A percentile compares a stretch with the other conserved stretches of the same genome.
phyloP scores from a whole-genome alignment of 2,797 vertebrate genomes.

The Sciurus vulgaris region DNA sequence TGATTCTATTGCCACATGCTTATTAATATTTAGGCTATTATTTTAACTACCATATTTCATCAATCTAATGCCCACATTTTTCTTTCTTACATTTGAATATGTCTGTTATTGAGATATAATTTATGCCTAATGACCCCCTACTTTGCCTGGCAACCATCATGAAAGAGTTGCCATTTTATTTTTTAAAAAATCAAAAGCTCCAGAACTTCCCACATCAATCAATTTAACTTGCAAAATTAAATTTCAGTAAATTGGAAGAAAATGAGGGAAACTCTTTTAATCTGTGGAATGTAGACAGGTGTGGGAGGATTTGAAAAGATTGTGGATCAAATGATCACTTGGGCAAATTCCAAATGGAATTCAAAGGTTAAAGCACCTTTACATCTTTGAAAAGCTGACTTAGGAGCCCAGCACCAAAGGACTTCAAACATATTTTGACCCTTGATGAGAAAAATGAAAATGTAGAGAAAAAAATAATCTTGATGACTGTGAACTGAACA shows the following conservation, averaged over 20 bases:
- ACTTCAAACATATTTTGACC: not conserved
- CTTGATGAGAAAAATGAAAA: not conserved
- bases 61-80: not conserved
- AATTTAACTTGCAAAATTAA: constrained; percentile 45
- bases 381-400: not conserved
- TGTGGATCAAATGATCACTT: not conserved
- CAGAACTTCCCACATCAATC: not conserved
- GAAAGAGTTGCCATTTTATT: not conserved
- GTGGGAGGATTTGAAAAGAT: not conserved
- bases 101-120: constrained; percentile 26
- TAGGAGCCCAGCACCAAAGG: not conserved
- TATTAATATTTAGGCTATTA: not conserved
- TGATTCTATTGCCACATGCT: not conserved
- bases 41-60: not conserved
- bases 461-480: not conserved
- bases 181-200: not conserved
- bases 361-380: not conserved
- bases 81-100: constrained; percentile 41
- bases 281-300: not conserved
- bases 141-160: not conserved
- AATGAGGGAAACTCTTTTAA: not conserved
- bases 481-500: constrained; percentile 5
- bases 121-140: not conserved
- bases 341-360: not conserved
- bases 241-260: not conserved